These are phyloP conservation scores for Laterallus jamaicensis DNA, from an alignment of 2,113 vertebrate genomes.

Conservation along the genomic window DNA sequence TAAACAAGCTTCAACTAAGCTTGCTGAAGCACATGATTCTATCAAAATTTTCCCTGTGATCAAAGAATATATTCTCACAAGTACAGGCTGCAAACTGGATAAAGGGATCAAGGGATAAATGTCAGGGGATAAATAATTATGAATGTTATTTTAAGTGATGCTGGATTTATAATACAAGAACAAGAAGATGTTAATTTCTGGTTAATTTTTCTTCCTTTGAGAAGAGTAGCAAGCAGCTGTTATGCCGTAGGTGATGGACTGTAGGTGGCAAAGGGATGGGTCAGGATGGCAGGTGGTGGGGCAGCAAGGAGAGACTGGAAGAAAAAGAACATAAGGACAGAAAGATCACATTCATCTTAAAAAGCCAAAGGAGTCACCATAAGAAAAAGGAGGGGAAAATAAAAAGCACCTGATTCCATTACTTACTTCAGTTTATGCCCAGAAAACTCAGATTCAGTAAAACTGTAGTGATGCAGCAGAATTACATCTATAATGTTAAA, in stretches of 20 bases:
- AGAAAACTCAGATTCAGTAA: background rate
- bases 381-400: fast-evolving
- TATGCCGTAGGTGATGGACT: background rate
- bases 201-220: background rate
- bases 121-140: background rate
- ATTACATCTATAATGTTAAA: background rate
- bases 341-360: background rate
- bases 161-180: background rate
- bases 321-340: constrained; percentile 2
- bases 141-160: background rate
- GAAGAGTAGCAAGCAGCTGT: background rate
- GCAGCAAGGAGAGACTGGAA: background rate
- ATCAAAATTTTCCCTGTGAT: background rate
- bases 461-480: background rate
- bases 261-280: background rate
- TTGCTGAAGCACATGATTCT: background rate
- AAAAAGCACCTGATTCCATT: background rate
- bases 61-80: background rate
- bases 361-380: background rate
- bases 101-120: background rate
- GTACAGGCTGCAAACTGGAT: background rate
- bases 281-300: background rate
- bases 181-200: background rate
- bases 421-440: background rate
- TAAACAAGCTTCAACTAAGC: background rate